Percentiles rank a stretch among this genome's conserved stretches.
Conservation (phyloP, 2,888 invertebrate genomes). For the Geotrupes spiniger region DNA sequence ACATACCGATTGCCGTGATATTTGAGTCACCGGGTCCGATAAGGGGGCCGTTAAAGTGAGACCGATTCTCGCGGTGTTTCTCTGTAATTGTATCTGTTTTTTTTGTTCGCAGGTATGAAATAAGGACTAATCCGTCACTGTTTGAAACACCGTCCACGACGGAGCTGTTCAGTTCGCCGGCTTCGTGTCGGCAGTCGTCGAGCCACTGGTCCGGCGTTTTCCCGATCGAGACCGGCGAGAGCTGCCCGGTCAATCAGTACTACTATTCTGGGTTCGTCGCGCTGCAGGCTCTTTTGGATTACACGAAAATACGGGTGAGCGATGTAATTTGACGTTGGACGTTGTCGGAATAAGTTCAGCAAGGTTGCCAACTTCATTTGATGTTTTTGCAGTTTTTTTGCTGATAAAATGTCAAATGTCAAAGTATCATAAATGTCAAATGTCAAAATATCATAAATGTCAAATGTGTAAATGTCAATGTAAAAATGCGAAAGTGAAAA, state of each 20-base stretch:
- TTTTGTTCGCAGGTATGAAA: conserved; percentile 60
- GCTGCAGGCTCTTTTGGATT: conserved; percentile 68
- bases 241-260: conserved; percentile 73
- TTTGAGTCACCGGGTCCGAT: conserved; percentile 58
- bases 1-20: conserved; percentile 70
- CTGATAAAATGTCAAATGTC: too few relatives aligned
- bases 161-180: conserved; percentile 63
- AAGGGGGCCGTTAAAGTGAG: conserved; percentile 55
- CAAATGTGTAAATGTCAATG: too few relatives aligned
- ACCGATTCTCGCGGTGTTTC: conserved; percentile 5
- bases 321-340: neutral
- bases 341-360: too few relatives aligned
- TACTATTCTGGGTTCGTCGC: conserved; percentile 74
- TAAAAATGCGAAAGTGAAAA: too few relatives aligned
- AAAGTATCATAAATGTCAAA: too few relatives aligned
- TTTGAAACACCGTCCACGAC: conserved; percentile 65
- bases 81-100: neutral
- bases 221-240: conserved; percentile 66
- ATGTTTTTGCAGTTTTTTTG: too few relatives aligned
- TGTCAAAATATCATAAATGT: too few relatives aligned
- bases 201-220: conserved; percentile 63
- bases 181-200: conserved; percentile 65
- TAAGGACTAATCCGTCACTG: conserved; percentile 68
- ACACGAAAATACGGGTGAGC: conserved; percentile 66
- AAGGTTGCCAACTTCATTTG: too few relatives aligned